A percentile compares a stretch with the other conserved stretches of the same genome.
Conservation (phyloP, 2,797 vertebrate genomes). For the Cyclopterus lumpus region DNA sequence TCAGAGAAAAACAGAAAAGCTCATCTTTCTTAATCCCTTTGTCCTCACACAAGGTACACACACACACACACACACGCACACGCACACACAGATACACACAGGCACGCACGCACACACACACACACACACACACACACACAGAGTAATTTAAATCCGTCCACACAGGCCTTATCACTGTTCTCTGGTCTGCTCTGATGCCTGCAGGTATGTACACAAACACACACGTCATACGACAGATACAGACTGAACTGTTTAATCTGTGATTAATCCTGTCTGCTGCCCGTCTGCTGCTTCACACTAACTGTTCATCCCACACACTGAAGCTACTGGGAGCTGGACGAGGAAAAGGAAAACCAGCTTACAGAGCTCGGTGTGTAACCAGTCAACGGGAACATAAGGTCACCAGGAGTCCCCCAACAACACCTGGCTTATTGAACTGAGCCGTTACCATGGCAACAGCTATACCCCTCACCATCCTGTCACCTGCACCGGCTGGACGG, state of each 20-base stretch:
- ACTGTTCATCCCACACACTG: neutral
- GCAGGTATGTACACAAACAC: slow-evolving; percentile 29
- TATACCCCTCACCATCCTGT: slow-evolving; percentile 16
- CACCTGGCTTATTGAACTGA: slow-evolving; percentile 43
- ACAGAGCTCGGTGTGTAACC: neutral
- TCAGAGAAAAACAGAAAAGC: slow-evolving; percentile 17
- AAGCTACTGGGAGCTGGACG: neutral
- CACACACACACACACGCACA: slow-evolving; percentile 1
- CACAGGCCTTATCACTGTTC: slow-evolving; percentile 18
- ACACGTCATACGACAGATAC: slow-evolving; percentile 23
- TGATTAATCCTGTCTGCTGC: slow-evolving; percentile 50
- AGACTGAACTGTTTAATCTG: slow-evolving; percentile 34
- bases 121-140: slow-evolving; percentile 11
- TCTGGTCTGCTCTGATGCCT: slow-evolving; percentile 28
- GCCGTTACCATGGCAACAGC: slow-evolving; percentile 42
- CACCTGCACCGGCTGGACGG: slow-evolving; percentile 38
- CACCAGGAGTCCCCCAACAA: slow-evolving; percentile 1
- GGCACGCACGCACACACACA: slow-evolving; percentile 11
- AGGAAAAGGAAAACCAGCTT: neutral
- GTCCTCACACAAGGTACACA: slow-evolving; percentile 13
- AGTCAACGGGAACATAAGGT: slow-evolving; percentile 19
- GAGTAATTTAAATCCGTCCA: slow-evolving; percentile 18
- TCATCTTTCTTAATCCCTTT: slow-evolving; percentile 21
- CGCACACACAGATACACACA: slow-evolving; percentile 3
- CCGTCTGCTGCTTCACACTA: slow-evolving; percentile 21